Percentiles rank a stretch among this genome's conserved stretches.
Evolutionary conservation across 2,113 vertebrate genomes (phyloP).

Genomic region (Chaetura pelagica): DNA sequence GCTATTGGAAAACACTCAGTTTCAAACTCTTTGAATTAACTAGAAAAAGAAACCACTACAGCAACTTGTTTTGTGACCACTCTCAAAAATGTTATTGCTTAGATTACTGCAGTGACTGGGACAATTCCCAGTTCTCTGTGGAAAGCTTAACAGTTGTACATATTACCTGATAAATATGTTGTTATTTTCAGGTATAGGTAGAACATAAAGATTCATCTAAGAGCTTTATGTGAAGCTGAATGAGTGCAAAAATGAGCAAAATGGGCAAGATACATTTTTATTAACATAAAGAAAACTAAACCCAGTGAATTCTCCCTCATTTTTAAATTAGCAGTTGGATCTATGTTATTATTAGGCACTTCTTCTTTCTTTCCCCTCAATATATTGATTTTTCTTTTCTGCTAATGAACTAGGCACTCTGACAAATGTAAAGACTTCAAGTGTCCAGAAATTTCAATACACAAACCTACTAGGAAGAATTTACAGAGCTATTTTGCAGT

Average conservation of each 20-base stretch:
- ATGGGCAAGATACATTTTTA: background rate
- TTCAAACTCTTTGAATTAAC: background rate
- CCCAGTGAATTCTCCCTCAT: background rate
- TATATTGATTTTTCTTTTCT: conserved; percentile 20
- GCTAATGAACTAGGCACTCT: conserved; percentile 16
- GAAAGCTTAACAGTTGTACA: background rate
- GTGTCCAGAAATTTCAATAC: background rate
- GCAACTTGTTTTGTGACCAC: background rate
- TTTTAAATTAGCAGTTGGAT: background rate
- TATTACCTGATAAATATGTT: background rate
- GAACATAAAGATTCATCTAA: background rate
- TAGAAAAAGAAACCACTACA: background rate
- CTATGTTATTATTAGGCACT: background rate
- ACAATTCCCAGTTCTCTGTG: background rate
- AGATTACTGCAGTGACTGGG: background rate
- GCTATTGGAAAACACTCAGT: background rate
- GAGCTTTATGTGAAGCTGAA: background rate
- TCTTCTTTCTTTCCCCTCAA: background rate
- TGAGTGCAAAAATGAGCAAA: background rate
- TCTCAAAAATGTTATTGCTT: background rate
- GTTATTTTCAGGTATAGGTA: background rate
- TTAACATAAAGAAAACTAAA: background rate
- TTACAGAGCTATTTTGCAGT: background rate
- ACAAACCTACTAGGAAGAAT: background rate
- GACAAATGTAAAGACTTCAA: conserved; percentile 21